Evolutionary conservation across 2,888 invertebrate species (phyloP), one percentile per base, ranked within the genome.

Genomic region (Noctuana brunneofusca): DNA sequence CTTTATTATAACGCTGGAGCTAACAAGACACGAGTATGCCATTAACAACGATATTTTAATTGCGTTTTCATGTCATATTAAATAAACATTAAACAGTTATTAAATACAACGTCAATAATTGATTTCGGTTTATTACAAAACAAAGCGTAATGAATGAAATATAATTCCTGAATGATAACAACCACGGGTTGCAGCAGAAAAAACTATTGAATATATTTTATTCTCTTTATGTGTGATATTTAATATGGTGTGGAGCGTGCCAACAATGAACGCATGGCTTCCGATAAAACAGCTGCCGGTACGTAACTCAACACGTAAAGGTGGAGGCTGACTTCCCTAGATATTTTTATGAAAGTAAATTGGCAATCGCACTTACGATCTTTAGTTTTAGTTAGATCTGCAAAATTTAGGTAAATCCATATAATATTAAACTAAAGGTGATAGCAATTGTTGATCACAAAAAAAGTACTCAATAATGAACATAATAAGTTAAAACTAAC

Each of bases 191-290:
- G 41, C 16, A 41, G 64, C 66, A 68, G 71, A n/a, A n/a, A n/a
- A n/a, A n/a, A 70, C 56, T 41, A 56, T 46, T 56, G 27, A 56
- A 32, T 20, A 57, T n/a, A 43, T 43, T n/a, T n/a, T 57, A 57
- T 57, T 49, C 67, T 70, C 71, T 68, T 72, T 71, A 67, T 66
- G 64, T 64, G 56, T 68, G 69, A 75, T 78, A 79, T 79, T 80
- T 74, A 79, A 81, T 79, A 75, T 65, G 70, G 74, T 71, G 64
- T 66, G 69, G 66, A 73, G 76, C 74, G 73, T 78, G 79, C 78
- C 78, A 79, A 74, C 78, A 77, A 73, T 77, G 72, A 71, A 75
- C 69, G 75, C 75, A 73, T 77, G 75, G 76, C 73, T 79, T 78
- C 73, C 74, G 71, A 69, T 80, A 79, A 81, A 79, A 75, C 79